Evolutionary conservation across 2,113 vertebrate genomes (phyloP), one percentile per base, ranked within the genome.

Genomic region (Pollimyrus isidori): DNA sequence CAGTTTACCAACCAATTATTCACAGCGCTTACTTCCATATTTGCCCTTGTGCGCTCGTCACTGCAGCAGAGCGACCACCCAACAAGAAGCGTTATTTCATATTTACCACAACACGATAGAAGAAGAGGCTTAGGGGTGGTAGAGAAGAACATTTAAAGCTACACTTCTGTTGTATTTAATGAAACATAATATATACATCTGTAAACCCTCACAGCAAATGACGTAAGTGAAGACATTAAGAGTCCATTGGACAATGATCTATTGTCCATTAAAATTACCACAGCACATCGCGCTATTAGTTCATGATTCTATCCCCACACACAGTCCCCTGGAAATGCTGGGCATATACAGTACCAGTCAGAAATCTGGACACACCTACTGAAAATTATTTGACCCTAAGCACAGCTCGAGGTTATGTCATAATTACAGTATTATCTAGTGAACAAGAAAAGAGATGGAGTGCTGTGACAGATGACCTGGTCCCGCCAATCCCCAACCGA

Each of bases 1-100:
- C 49, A 52, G 73, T 89, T 82, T 56, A 89, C 88, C 88, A 52
- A 82, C 73, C 69, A 30, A 83, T 89, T 82, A 85, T 80, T 46
- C 89, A 3, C 48, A 86, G 76, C 69, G 35, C 62, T 87, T 42
- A 84, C 62, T 84, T 80, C 50, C 48, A 88, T 76, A 89, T 76
- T 15, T 88, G 46, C 49, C 42, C 62, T 52, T 89, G 30, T 82
- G 30, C 4, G 7, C 86, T 62, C 89, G 58, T 83, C 45, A 45
- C 87, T 58, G 46, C 86, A 15, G 48, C 52, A 58, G 21, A 82
- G 49, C 48, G 17, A 83, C 46, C 69, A 89, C 69, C 88, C 69
- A 83, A 30, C 46, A 49, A 89, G 48, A 82, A 49, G 9, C 42
- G 17, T 42, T 30, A 52, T 30, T 52, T 30, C 85, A 52, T 86